Evolutionary conservation across 2,888 invertebrate species (phyloP).

Genomic region (Pristionchus entomophagus): DNA sequence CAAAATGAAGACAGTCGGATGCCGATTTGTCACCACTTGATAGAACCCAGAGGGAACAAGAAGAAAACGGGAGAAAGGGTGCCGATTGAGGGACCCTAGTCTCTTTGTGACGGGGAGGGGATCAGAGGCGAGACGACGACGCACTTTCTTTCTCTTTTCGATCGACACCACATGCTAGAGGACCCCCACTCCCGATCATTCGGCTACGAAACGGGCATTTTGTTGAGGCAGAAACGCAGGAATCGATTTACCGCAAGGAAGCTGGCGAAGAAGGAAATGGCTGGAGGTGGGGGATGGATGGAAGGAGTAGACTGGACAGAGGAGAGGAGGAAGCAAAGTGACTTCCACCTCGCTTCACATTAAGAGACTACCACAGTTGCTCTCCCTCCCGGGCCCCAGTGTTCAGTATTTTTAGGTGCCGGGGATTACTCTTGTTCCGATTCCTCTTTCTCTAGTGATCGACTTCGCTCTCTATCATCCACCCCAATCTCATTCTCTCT

Average conservation of each 20-base stretch:
- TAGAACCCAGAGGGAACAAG: no score
- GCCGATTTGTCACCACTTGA: no score
- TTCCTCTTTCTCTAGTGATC: background rate
- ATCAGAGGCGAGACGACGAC: constrained; percentile 1
- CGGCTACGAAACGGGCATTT: background rate
- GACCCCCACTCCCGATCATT: background rate
- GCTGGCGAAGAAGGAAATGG: constrained; percentile 32
- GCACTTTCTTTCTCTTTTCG: constrained; percentile 28
- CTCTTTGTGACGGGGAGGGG: background rate
- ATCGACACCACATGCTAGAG: constrained; percentile 30
- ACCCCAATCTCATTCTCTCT: background rate
- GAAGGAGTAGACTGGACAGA: background rate
- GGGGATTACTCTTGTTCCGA: background rate
- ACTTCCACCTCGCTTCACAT: constrained; percentile 14
- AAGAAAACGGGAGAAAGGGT: no score
- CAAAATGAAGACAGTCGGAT: no score
- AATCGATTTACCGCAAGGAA: constrained; percentile 10
- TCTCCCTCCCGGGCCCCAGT: background rate
- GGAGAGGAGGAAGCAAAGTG: background rate
- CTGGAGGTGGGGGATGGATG: background rate
- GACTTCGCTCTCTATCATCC: background rate
- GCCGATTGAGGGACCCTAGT: background rate
- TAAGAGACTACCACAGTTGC: background rate
- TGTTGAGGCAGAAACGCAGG: background rate
- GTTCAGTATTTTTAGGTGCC: constrained; percentile 15